A percentile compares a stretch with the other conserved stretches of the same genome.
These are phyloP conservation scores for Okapia johnstoni DNA, from an alignment of 2,113 vertebrate genomes.

Conservation along the genomic window DNA sequence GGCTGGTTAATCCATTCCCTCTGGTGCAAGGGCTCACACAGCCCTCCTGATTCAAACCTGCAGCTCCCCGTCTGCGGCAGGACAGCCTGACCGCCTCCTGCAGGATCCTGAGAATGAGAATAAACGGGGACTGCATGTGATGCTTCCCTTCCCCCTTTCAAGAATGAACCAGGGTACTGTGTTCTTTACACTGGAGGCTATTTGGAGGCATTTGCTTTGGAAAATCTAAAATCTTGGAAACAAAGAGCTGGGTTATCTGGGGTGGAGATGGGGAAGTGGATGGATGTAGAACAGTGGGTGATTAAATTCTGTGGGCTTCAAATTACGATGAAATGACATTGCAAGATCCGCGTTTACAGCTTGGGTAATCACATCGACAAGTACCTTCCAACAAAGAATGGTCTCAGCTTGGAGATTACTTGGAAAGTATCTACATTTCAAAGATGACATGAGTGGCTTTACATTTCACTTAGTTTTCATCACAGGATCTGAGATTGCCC, in stretches of 20 bases:
- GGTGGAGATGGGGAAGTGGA: neutral
- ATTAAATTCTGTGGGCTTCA: neutral
- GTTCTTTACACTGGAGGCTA: neutral
- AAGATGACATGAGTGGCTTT: neutral
- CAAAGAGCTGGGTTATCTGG: too few species aligned
- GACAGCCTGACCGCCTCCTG: neutral
- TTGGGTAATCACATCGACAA: neutral
- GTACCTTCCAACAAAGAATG: neutral
- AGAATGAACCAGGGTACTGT: neutral
- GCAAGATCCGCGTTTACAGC: neutral
- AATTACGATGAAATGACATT: neutral
- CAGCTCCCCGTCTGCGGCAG: neutral
- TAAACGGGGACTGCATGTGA: too few species aligned
- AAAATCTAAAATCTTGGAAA: neutral
- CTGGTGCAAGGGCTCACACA: neutral
- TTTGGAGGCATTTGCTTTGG: neutral
- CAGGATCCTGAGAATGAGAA: neutral
- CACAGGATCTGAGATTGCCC: neutral
- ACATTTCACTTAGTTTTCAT: neutral
- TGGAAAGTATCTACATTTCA: neutral
- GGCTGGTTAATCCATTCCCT: neutral
- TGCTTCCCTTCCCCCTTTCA: neutral
- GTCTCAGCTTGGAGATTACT: neutral
- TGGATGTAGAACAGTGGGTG: rapidly evolving
- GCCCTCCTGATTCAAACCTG: neutral